Percentiles rank a stretch among this genome's conserved stretches.
Evolutionary conservation across 2,888 invertebrate genomes (phyloP).

Genomic region (Catocala sponsa): DNA sequence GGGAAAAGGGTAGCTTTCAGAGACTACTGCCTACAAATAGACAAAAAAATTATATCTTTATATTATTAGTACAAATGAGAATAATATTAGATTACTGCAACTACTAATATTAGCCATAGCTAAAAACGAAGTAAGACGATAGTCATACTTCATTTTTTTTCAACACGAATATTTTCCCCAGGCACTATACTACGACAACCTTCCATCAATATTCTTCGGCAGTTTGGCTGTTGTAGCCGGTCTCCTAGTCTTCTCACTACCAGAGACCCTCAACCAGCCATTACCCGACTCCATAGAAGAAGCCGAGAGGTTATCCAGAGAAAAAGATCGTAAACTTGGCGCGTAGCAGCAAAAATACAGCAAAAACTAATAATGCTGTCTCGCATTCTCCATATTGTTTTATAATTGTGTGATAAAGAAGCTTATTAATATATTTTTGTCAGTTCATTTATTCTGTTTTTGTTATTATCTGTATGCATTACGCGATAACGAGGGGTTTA

Average conservation of each 20-base stretch:
- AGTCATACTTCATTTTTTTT: too few species aligned
- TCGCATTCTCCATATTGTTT: constrained; percentile 8
- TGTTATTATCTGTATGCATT: too few species aligned
- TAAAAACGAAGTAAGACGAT: too few species aligned
- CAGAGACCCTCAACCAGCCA: constrained; percentile 89
- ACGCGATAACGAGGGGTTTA: too few species aligned
- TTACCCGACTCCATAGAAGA: constrained; percentile 89
- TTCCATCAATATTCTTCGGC: constrained; percentile 89
- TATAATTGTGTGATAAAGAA: neutral
- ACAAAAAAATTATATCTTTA: too few species aligned
- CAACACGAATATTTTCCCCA: constrained; percentile 47
- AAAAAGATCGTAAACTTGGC: constrained; percentile 45
- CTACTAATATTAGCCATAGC: too few species aligned
- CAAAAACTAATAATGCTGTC: neutral
- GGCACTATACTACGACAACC: constrained; percentile 78
- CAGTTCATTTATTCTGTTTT: too few species aligned
- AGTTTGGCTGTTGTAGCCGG: constrained; percentile 86
- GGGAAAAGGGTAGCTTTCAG: too few species aligned
- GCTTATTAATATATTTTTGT: neutral
- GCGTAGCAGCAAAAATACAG: constrained; percentile 24
- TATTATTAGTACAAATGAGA: too few species aligned
- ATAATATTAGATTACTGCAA: too few species aligned
- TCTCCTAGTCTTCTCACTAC: constrained; percentile 86
- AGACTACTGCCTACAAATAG: too few species aligned
- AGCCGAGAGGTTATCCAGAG: constrained; percentile 77